Evolutionary conservation across 2,888 invertebrate genomes (phyloP).

Genomic region (Ganaspis brasiliensis): DNA sequence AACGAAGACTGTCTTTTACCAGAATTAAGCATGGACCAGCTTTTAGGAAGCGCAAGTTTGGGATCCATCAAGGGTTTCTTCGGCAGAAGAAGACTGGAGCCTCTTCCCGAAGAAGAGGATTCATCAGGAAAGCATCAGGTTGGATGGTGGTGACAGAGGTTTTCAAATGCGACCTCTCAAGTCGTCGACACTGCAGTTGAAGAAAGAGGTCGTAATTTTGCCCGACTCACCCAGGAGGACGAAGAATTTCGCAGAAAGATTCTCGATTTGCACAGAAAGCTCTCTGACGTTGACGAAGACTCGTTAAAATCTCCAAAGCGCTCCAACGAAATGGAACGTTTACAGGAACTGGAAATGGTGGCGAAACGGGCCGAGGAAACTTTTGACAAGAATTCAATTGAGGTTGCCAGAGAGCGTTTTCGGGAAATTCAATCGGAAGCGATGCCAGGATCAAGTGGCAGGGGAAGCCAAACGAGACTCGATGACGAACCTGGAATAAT

Average conservation of each 20-base stretch:
- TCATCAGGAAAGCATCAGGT: conserved; percentile 81
- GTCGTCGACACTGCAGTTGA: conserved; percentile 57
- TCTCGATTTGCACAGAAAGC: conserved; percentile 75
- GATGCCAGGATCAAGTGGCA: conserved; percentile 52
- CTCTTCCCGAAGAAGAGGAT: conserved; percentile 91
- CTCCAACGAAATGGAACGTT: conserved; percentile 57
- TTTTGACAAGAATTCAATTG: conserved; percentile 61
- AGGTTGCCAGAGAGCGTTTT: conserved; percentile 54
- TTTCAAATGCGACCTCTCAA: conserved; percentile 69
- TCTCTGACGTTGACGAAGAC: conserved; percentile 69
- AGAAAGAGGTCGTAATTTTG: conserved; percentile 72
- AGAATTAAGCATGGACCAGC: conserved; percentile 78
- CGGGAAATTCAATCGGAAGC: conserved; percentile 27
- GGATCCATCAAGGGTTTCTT: conserved; percentile 78
- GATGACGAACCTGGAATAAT: conserved; percentile 67
- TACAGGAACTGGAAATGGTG: conserved; percentile 66
- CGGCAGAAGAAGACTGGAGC: conserved; percentile 89
- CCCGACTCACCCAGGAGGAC: conserved; percentile 74
- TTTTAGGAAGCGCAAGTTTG: conserved; percentile 70
- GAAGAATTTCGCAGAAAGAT: conserved; percentile 78
- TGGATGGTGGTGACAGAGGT: conserved; percentile 80
- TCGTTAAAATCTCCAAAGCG: conserved; percentile 41
- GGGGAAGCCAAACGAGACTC: conserved; percentile 58
- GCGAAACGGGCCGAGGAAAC: conserved; percentile 67
- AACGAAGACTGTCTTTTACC: conserved; percentile 72